Base-by-base conservation (phyloP, 2,113 vertebrate species). In the human (Homo sapiens) region DNA sequence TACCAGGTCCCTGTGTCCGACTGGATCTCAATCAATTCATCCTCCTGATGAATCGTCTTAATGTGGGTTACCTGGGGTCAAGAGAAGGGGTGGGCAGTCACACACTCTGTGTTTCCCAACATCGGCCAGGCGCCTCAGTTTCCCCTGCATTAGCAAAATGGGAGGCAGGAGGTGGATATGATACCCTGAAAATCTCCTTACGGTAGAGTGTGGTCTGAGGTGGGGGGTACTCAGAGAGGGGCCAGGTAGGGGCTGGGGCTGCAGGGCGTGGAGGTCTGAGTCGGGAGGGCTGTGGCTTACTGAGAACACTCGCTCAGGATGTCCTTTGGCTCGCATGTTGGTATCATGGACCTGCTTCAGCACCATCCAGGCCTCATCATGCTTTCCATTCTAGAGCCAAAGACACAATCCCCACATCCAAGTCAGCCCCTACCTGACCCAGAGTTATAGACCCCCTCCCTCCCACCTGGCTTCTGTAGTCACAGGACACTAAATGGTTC, bases 321-420 rank as follows among this genome's bases (percentile, higher is more conserved):
- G 99, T 20, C 99, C 99, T 98, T 99, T 99, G 95, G 99, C 99
- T 90, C 99, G 98, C 99, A 99, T 99, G 99, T 99, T 99, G 98
- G 99, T 99, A 98, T 99, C 99, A 0, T 99, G 99, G 83, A 99
- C 99, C 97, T 99, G 99, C 98, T 99, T 99, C 98, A 99, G 99
- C 89, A 99, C 99, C 99, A 99, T 99, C 99, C 99, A 99, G 52
- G 99, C 99, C 97, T 99, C 99, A 0, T 99, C 99, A 0, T 99
- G 99, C 89, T 99, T 99, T 76, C 99, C 99, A 0, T 99, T 99
- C 99, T 99, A 97, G 16, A 61, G 85, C 43, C 97, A 84, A 83
- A 96, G 68, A 98, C 70, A 97, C 17, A 75, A 57, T 27, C 38
- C 90, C 83, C 55, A 52, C 11, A 27, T 45, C 22, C 1, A 22